These are phyloP conservation scores for Argyrosomus regius DNA, from an alignment of 2,797 vertebrate genomes.

Conservation along the genomic window DNA sequence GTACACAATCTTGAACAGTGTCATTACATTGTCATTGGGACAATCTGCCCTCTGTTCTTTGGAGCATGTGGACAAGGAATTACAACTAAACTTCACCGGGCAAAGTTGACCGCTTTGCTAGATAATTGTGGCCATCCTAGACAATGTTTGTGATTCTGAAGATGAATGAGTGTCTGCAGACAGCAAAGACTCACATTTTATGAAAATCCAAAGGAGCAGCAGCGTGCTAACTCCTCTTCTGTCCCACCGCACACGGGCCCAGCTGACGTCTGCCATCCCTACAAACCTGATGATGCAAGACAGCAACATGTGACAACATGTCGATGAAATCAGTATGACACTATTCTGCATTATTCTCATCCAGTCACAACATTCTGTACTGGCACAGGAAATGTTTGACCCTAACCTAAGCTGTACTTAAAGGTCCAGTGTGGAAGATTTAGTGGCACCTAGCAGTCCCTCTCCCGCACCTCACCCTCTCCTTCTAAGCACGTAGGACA, in stretches of 20 bases:
- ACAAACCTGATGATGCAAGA: slow-evolving; percentile 13
- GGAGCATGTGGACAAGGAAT: too few relatives aligned
- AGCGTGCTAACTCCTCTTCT: slow-evolving; percentile 35
- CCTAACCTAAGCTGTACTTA: too few relatives aligned
- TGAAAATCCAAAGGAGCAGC: slow-evolving; percentile 61
- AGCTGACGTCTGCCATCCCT: slow-evolving; percentile 53
- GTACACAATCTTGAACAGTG: too few relatives aligned
- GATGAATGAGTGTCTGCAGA: not conserved
- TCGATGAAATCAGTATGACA: not conserved
- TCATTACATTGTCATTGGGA: too few relatives aligned
- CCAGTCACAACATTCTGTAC: not conserved
- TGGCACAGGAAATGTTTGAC: not conserved
- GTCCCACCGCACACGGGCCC: slow-evolving; percentile 8
- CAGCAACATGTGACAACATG: not conserved
- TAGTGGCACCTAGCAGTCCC: too few relatives aligned
- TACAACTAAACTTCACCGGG: too few relatives aligned
- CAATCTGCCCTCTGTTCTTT: too few relatives aligned
- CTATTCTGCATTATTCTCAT: not conserved
- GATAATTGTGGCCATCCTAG: too few relatives aligned
- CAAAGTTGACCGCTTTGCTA: too few relatives aligned
- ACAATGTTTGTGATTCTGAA: not conserved
- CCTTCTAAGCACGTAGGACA: too few relatives aligned
- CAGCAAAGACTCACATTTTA: slow-evolving; percentile 63
- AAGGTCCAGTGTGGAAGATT: too few relatives aligned
- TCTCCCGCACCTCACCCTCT: too few relatives aligned